Evolutionary conservation across 2,797 vertebrate species (phyloP).

Genomic region (Discoglossus pictus): DNA sequence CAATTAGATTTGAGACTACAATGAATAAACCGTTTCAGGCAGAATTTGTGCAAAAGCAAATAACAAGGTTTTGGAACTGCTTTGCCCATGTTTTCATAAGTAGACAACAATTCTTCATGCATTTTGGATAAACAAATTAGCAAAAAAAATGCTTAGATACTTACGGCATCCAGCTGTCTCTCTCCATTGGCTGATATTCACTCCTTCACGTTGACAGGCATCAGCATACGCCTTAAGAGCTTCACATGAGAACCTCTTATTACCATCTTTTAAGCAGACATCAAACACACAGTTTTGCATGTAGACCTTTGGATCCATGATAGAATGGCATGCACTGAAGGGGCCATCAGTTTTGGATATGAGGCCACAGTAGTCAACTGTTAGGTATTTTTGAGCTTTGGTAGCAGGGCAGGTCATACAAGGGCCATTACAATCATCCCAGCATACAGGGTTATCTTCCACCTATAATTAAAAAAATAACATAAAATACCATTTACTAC

Average conservation of each 20-base stretch:
- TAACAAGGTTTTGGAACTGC: no score
- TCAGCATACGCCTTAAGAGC: constrained; percentile 68
- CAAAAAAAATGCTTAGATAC: no score
- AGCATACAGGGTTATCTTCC: no score
- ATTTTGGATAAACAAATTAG: no score
- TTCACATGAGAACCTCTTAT: constrained; percentile 67
- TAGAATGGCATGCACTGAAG: constrained; percentile 67
- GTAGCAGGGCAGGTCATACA: background rate
- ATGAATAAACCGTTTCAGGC: no score
- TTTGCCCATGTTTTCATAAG: no score
- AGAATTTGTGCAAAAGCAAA: no score
- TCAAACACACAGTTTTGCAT: constrained; percentile 74
- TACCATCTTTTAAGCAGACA: constrained; percentile 68
- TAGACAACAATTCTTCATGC: no score
- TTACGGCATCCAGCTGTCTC: constrained; percentile 70
- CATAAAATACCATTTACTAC: no score
- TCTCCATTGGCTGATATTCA: constrained; percentile 72
- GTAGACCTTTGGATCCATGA: constrained; percentile 67
- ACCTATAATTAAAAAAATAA: no score
- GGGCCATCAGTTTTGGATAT: constrained; percentile 41
- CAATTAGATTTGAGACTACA: no score
- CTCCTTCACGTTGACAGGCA: constrained; percentile 66
- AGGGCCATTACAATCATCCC: background rate
- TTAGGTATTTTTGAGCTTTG: no score
- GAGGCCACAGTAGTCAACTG: constrained; percentile 27